Conservation (phyloP, 2,113 vertebrate species). For the Dromas ardeola region DNA sequence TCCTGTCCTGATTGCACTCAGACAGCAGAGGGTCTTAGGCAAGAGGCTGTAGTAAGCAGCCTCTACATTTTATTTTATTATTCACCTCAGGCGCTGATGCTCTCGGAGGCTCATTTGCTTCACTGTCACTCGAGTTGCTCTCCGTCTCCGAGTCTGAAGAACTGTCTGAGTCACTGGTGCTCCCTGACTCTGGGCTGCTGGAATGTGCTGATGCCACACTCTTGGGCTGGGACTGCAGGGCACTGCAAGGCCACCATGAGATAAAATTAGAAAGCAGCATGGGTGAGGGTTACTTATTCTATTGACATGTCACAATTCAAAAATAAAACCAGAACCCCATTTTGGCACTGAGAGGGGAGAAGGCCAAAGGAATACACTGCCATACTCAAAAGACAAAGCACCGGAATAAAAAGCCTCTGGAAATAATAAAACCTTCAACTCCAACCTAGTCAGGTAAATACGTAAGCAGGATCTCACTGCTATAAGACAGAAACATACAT, state of each 20-base stretch:
- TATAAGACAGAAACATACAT: not conserved
- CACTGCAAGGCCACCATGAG: conserved; percentile 66
- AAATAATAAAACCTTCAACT: not conserved
- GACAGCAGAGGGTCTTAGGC: not conserved
- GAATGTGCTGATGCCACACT: conserved; percentile 79
- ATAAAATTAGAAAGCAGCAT: conserved; percentile 48
- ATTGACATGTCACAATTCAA: not conserved
- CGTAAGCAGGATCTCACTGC: not conserved
- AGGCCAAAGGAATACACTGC: not conserved
- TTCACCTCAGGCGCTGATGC: conserved; percentile 56
- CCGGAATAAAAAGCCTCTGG: not conserved
- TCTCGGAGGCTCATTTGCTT: conserved; percentile 57
- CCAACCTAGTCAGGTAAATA: not conserved
- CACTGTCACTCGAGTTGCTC: conserved; percentile 81
- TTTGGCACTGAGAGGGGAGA: not conserved
- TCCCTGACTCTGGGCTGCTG: conserved; percentile 82
- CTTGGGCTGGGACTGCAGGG: conserved; percentile 67
- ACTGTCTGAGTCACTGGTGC: conserved; percentile 89
- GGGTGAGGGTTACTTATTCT: not conserved
- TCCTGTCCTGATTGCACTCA: not conserved
- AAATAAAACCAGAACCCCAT: not conserved
- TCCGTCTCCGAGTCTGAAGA: conserved; percentile 88
- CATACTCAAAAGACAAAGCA: not conserved
- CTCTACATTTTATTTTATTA: not conserved
- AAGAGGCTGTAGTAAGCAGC: not conserved